These are phyloP conservation scores for Andrena cerasifolii DNA, from an alignment of 1,140 invertebrate genomes.

Conservation along the genomic window DNA sequence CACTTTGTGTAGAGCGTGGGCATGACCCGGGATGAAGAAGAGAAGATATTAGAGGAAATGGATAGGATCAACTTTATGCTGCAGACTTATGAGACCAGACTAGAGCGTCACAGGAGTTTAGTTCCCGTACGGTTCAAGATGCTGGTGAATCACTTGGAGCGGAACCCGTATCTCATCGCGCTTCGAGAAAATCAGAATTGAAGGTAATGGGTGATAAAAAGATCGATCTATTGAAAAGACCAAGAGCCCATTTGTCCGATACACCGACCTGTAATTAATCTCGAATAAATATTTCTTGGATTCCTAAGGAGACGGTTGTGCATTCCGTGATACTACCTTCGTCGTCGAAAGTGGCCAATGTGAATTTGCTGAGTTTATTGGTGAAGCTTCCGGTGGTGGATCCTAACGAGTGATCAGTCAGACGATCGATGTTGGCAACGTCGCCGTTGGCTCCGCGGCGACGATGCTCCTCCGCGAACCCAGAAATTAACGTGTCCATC, in stretches of 20 bases:
- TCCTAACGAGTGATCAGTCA: constrained; percentile 80
- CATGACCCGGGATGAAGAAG: constrained; percentile 78
- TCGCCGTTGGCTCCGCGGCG: constrained; percentile 79
- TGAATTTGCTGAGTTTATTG: constrained; percentile 93
- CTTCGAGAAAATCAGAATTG: neutral
- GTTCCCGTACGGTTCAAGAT: constrained; percentile 72
- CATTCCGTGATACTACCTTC: constrained; percentile 83
- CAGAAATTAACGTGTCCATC: constrained; percentile 95
- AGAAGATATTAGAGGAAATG: constrained; percentile 74
- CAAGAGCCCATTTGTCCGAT: constrained; percentile 90
- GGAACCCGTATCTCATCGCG: constrained; percentile 41
- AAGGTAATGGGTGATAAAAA: neutral
- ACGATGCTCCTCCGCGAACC: constrained; percentile 90
- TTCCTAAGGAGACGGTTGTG: neutral
- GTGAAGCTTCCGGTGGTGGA: constrained; percentile 84
- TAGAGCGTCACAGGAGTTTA: constrained; percentile 76
- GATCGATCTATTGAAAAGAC: constrained; percentile 83
- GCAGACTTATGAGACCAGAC: constrained; percentile 78
- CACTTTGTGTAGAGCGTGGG: constrained; percentile 67
- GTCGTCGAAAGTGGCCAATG: constrained; percentile 94
- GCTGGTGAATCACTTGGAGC: constrained; percentile 59
- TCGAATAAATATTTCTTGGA: constrained; percentile 2
- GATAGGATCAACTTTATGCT: constrained; percentile 78
- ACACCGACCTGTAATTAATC: constrained; percentile 83
- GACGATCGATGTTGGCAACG: constrained; percentile 73